Base-by-base conservation (phyloP, 2,113 vertebrate genomes). In the Entosphenus tridentatus region DNA sequence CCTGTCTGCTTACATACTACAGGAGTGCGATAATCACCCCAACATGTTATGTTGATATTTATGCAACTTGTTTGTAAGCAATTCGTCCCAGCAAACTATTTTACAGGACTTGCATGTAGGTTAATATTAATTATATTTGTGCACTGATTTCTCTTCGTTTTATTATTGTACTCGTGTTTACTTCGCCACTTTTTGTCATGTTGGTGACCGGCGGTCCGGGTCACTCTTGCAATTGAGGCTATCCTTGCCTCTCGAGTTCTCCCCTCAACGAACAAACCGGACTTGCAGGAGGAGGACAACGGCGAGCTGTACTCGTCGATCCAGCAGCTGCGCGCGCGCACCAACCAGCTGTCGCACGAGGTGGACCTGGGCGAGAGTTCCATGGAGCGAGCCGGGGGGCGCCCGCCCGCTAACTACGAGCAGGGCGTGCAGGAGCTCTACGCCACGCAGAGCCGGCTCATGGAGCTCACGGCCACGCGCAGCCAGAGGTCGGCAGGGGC, bases 251-350 rank as follows among this genome's bases (percentile, higher is more conserved):
- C 13, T 14, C 14, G 14, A n/a, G 55, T 14, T 18, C 8, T 18
- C 54, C 8, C 14, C 13, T 14, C 16, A 17, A 21, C 14, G 68
- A 55, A 54, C 17, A 14, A 56, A 58, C 2, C 73, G 11, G 68
- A 8, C 69, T 0, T 57, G 2, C 55, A 70, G 70, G 73, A 96
- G 92, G 84, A 82, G 75, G 78, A 78, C 0, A 84, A 86, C 75
- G 92, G 96, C 74, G 93, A 88, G 54, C 82, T 98, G 39, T 98
- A 96, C 70, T 88, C 87, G 0, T 95, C 90, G 0, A 91, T 84
- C 70, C 82, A 79, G 70, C 88, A 91, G 62, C 81, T 96, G 72
- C 82, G 78, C 70, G 83, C 84, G 69, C 82, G 85, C 55, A 86
- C 87, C 67, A 80, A 82, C 0, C 86, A 89, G 69, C 73, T 84